These are phyloP conservation scores for Patagioenas fasciata DNA, from an alignment of 2,113 vertebrate genomes.

Conservation along the genomic window DNA sequence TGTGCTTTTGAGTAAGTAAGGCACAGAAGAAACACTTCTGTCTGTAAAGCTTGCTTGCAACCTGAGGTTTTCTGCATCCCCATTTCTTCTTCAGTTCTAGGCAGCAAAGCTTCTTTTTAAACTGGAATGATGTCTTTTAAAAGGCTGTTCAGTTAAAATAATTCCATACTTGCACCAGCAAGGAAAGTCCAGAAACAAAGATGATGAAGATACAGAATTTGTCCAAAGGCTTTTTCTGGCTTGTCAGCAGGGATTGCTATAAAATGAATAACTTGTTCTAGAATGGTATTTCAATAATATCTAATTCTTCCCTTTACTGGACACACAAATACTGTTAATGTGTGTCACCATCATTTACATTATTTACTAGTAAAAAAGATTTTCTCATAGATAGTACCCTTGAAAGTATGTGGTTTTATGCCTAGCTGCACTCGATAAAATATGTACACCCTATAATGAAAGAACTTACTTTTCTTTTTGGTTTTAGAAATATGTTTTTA, in stretches of 20 bases:
- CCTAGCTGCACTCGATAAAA: constrained; percentile 38
- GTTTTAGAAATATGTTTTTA: constrained; percentile 57
- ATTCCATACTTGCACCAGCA: background rate
- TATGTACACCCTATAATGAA: constrained; percentile 35
- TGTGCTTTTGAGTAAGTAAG: background rate
- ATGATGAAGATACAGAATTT: background rate
- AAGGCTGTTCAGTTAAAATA: background rate
- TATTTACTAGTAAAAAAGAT: constrained; percentile 7
- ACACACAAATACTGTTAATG: background rate
- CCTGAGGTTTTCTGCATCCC: background rate
- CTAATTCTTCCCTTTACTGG: background rate
- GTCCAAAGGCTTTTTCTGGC: background rate
- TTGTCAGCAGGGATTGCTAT: background rate
- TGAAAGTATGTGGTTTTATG: constrained; percentile 47
- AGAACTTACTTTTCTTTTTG: constrained; percentile 46
- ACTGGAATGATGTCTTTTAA: background rate
- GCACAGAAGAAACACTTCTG: background rate
- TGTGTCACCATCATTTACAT: background rate
- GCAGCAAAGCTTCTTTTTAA: background rate
- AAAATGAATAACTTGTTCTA: background rate
- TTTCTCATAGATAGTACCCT: constrained; percentile 25
- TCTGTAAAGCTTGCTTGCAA: background rate
- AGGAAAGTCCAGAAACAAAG: background rate
- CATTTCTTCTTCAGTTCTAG: background rate
- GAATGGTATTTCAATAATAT: background rate